Evolutionary conservation across 2,888 invertebrate genomes (phyloP).

Genomic region (Stenodema calcarata): DNA sequence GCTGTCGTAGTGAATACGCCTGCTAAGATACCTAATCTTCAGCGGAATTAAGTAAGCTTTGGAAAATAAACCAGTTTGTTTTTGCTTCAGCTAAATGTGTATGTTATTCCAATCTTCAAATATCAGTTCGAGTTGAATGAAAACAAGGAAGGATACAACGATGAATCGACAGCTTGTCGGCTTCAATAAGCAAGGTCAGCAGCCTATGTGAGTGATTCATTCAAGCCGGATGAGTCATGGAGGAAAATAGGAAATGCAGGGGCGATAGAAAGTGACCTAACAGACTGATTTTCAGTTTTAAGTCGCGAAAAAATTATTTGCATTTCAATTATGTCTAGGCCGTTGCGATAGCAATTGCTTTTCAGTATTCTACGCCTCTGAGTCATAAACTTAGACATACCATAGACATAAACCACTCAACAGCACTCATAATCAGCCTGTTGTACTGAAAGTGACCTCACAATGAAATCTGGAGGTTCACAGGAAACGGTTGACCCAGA

Average conservation of each 20-base stretch:
- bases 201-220: neutral
- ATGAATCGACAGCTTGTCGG: neutral
- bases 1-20: neutral
- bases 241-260: neutral
- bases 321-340: too few species aligned
- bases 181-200: neutral
- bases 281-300: neutral
- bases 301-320: too few species aligned
- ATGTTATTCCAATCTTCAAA: neutral
- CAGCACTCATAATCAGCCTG: neutral
- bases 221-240: neutral
- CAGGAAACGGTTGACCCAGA: neutral
- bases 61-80: too few species aligned
- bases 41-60: too few species aligned
- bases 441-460: neutral
- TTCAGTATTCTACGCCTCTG: too few species aligned
- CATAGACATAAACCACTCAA: too few species aligned
- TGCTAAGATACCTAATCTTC: too few species aligned
- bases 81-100: too few species aligned
- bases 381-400: too few species aligned
- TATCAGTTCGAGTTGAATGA: neutral
- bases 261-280: neutral
- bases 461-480: neutral
- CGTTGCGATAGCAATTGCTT: too few species aligned
- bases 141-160: neutral